Conservation (phyloP, 2,888 invertebrate species). For the Tipula lateralis region DNA sequence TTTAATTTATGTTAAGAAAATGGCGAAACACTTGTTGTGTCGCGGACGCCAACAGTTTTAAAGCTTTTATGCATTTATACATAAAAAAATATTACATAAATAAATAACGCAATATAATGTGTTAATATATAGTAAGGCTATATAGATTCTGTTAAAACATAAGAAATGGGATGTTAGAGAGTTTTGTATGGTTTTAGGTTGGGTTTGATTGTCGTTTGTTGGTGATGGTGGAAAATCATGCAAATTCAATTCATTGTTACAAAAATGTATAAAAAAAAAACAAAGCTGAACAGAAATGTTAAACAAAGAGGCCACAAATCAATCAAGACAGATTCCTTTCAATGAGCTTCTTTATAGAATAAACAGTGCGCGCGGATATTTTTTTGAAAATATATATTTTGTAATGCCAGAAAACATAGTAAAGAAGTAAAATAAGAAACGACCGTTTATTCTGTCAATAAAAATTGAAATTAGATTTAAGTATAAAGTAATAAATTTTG, state of each 20-base stretch:
- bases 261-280: not conserved
- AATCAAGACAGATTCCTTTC: not conserved
- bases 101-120: not conserved
- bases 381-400: not conserved
- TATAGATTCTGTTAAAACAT: not conserved
- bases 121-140: not conserved
- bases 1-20: not conserved
- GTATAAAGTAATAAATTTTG: conserved; percentile 14
- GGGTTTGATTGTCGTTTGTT: not conserved
- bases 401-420: not conserved
- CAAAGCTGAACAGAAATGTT: not conserved
- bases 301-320: conserved; percentile 24
- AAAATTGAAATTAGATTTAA: conserved; percentile 24
- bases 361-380: not conserved
- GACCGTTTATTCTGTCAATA: not conserved
- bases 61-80: not conserved
- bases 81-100: not conserved
- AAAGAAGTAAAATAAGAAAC: not conserved
- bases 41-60: not conserved
- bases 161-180: conserved; percentile 1
- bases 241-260: not conserved
- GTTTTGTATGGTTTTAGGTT: not conserved
- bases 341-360: not conserved
- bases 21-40: not conserved
- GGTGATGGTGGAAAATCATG: not conserved